Evolutionary conservation across 2,888 invertebrate genomes (phyloP), one percentile per base, ranked within the genome.

Genomic region (Melinaea menophilus): DNA sequence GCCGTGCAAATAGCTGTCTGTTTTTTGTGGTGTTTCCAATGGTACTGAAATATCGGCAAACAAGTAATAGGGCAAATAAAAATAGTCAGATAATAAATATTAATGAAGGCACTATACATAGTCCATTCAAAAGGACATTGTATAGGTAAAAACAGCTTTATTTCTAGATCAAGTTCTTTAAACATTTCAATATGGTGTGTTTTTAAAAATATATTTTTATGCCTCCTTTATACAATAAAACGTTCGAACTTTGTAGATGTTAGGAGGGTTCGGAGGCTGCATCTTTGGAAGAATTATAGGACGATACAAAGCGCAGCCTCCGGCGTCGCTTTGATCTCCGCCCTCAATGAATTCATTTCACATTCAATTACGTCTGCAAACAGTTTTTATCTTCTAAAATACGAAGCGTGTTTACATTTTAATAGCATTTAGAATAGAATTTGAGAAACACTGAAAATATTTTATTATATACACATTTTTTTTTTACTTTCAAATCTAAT

Each of bases 361-460:
- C 73, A 73, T 77, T 75, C 74, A 75, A 79, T 79, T 77, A 76
- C 71, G 71, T 75, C 55, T 58, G 74, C 69, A 76, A 79, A 76
- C 73, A 75, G 72, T 73, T 71, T 71, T 72, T 71, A 71, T 71
- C 70, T 69, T 67, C 68, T 62, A 55, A 62, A 66, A 55, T 47
- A 37, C 46, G 35, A 37, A 54, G 13, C 37, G 56, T 37, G 55
- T 41, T 55, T 12, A 46, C 12, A 54, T 4, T 55, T 51, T 56
- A 9, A 9, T 41, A 41, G 7, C 41, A 41, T 41, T 41, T 41
- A 41, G 7, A 41, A 9, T 11, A 41, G 5, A 41, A 41, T 41
- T 41, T 3, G 9, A 41, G 11, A 41, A 41, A 41, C 41, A 9
- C 41, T 3, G 41, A 41, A 11, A 41, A 41, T 9, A 41, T 37